Conservation (phyloP, 2,797 vertebrate species). For the Gallinago stenura region DNA sequence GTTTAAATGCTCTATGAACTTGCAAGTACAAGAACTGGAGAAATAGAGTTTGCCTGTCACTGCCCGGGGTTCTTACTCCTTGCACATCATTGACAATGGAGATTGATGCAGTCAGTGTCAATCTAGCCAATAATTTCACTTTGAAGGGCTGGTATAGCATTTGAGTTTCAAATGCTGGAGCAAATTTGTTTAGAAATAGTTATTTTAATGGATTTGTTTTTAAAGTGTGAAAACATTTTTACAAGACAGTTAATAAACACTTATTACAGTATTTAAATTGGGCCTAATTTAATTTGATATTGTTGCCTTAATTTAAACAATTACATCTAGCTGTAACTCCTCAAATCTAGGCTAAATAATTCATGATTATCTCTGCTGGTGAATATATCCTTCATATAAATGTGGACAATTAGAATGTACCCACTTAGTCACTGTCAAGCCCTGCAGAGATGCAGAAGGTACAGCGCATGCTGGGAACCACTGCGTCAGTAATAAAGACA, state of each 20-base stretch:
- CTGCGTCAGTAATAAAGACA: slow-evolving; percentile 40
- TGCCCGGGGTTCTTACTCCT: background rate
- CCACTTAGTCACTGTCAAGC: slow-evolving; percentile 69
- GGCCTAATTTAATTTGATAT: slow-evolving; percentile 48
- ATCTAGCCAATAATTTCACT: background rate
- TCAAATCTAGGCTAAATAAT: slow-evolving; percentile 62
- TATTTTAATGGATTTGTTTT: slow-evolving; percentile 57
- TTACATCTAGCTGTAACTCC: slow-evolving; percentile 34
- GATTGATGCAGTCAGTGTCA: background rate
- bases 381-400: slow-evolving; percentile 56
- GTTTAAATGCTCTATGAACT: background rate
- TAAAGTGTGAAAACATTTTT: slow-evolving; percentile 28
- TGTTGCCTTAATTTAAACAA: slow-evolving; percentile 58
- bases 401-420: slow-evolving; percentile 61
- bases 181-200: slow-evolving; percentile 50
- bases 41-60: background rate
- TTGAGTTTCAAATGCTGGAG: background rate
- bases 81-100: background rate
- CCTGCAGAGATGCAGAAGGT: slow-evolving; percentile 59
- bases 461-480: slow-evolving; percentile 33
- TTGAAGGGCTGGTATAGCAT: background rate
- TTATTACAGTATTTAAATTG: slow-evolving; percentile 48
- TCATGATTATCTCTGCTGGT: slow-evolving; percentile 65
- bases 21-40: background rate
- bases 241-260: slow-evolving; percentile 50